A percentile compares a stretch with the other conserved stretches of the same genome.
phyloP scores from a whole-genome alignment of 2,113 vertebrate species.

The Micronycteris hirsuta region DNA sequence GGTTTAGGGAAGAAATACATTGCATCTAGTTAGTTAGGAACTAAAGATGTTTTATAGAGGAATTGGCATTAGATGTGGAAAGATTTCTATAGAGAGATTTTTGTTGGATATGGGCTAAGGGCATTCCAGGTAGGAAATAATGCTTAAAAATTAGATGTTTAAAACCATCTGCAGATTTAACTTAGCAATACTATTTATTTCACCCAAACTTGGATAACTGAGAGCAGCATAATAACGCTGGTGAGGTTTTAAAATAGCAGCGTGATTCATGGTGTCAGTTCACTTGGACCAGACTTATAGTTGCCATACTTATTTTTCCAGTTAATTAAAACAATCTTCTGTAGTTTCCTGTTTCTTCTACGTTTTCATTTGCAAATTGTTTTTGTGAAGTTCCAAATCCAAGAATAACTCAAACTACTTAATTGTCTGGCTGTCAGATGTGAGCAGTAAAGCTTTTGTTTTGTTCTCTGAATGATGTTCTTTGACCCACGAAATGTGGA shows the following conservation, averaged over 20 bases:
- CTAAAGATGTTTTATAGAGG: constrained; percentile 5
- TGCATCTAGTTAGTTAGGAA: not conserved
- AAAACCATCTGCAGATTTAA: constrained; percentile 53
- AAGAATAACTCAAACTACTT: constrained; percentile 53
- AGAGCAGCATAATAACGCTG: constrained; percentile 42
- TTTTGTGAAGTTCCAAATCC: constrained; percentile 67
- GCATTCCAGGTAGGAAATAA: constrained; percentile 48
- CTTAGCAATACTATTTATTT: constrained; percentile 55
- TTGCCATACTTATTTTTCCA: constrained; percentile 55
- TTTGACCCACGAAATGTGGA: constrained; percentile 5
- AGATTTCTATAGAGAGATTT: constrained; percentile 35
- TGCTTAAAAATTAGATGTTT: constrained; percentile 31
- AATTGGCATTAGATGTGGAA: constrained; percentile 16
- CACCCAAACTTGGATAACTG: constrained; percentile 33
- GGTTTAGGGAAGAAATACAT: not conserved
- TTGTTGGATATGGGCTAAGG: constrained; percentile 1
- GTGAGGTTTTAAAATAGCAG: constrained; percentile 38
- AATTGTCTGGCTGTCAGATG: constrained; percentile 45
- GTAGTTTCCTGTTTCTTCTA: constrained; percentile 60
- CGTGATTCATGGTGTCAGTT: constrained; percentile 53
- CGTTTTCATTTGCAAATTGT: constrained; percentile 62
- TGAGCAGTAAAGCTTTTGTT: constrained; percentile 23
- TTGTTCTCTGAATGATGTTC: not conserved
- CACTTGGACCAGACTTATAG: constrained; percentile 54
- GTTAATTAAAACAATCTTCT: constrained; percentile 54